Evolutionary conservation across 2,888 invertebrate genomes (phyloP).

Genomic region (Diplazon laetatorius): DNA sequence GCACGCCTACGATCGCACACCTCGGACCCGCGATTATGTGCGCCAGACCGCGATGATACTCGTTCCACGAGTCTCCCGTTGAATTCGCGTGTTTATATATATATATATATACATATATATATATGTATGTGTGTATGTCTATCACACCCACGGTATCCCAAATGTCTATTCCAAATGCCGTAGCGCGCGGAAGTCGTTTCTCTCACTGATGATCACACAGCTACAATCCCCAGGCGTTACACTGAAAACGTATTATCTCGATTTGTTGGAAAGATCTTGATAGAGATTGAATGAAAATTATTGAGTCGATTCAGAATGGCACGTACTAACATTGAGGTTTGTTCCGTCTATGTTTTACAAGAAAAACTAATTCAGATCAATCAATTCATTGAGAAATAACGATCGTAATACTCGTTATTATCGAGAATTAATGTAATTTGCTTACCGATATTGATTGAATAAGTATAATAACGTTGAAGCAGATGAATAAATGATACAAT

Average conservation of each 20-base stretch:
- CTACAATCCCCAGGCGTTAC: slow-evolving; percentile 32
- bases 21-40: slow-evolving; percentile 36
- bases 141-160: slow-evolving; percentile 65
- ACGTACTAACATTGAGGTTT: background rate
- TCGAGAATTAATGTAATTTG: too few species aligned
- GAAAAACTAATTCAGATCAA: background rate
- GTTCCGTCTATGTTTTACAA: background rate
- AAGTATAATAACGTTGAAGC: too few species aligned
- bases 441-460: too few species aligned
- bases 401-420: too few species aligned
- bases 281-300: slow-evolving; percentile 58
- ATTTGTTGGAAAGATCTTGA: slow-evolving; percentile 28
- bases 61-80: slow-evolving; percentile 51
- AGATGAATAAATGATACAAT: too few species aligned
- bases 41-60: slow-evolving; percentile 16
- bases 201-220: slow-evolving; percentile 62
- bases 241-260: slow-evolving; percentile 45
- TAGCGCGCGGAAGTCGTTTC: slow-evolving; percentile 62
- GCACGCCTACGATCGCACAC: slow-evolving; percentile 62
- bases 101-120: too few species aligned
- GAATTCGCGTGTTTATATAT: too few species aligned
- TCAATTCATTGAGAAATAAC: background rate
- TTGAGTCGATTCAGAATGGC: slow-evolving; percentile 13
- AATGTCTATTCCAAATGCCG: slow-evolving; percentile 63
- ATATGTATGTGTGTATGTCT: slow-evolving; percentile 51